Base-by-base conservation (phyloP, 2,888 invertebrate species). In the Dryocosmus kuriphilus region DNA sequence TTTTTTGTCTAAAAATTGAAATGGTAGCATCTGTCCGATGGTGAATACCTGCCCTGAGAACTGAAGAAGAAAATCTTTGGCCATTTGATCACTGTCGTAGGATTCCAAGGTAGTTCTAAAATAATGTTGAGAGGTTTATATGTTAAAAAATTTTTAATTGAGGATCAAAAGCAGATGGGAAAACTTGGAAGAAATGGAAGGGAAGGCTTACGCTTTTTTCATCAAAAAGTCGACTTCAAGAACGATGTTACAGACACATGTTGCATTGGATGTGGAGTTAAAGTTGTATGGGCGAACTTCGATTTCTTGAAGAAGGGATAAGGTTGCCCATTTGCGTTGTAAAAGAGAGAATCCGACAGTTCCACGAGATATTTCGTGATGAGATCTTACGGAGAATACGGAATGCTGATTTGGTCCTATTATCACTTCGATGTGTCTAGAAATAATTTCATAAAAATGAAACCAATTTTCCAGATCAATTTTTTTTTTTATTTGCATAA, bases 11-110 rank as follows among this genome's bases (percentile, higher is more conserved):
- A 95, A 94, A 92, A 97, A 98, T 74, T 95, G 94, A 92, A 98
- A 99, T 2, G 97, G 98, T 85, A 99, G 91, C 84, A 96, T 96
- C 92, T 99, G 99, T 3, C 97, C 97, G 60, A 96, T 96, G 16
- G 98, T 97, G 90, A 99, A 96, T 32, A 98, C 96, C 92, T 98
- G 96, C 76, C 96, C 96, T 61, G 96, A 94, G 91, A 99, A 99
- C 92, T 97, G 96, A 90, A 96, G 94, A 9, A 97, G 93, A 91
- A 99, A 99, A 90, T 98, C 98, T 81, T 95, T 95, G 0, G 98
- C 98, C 99, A 99, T 99, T 89, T 96, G 94, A 91, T 99, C 99
- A 0, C 98, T 96, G 92, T 99, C 98, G 91, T 98, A 98, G 0
- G 98, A 96, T 79, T 99, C 98, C 89, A 95, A 93, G 2, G 97